phyloP scores from a whole-genome alignment of 2,888 invertebrate genomes.

The Agrypnus murinus region DNA sequence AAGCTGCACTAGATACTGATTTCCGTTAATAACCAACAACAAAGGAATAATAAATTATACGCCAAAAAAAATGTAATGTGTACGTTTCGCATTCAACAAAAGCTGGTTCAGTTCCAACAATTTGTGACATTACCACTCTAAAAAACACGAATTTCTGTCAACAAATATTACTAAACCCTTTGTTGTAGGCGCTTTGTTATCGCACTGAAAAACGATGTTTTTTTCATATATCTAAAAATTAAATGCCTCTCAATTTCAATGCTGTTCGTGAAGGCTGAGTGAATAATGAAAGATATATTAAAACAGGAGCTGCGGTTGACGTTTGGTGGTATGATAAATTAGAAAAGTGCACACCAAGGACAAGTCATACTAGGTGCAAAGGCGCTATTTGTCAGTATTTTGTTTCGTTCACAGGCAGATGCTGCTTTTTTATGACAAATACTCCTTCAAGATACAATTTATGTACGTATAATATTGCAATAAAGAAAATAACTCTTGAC shows the following conservation, averaged over 20 bases:
- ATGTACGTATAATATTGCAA: conserved; percentile 32
- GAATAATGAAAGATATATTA: conserved; percentile 42
- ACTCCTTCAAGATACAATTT: conserved; percentile 14
- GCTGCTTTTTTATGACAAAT: conserved; percentile 32
- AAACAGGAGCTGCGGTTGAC: conserved; percentile 38
- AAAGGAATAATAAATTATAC: conserved; percentile 13
- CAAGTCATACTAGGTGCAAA: conserved; percentile 36
- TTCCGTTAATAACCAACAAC: neutral
- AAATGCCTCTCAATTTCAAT: conserved; percentile 27
- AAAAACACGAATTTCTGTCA: conserved; percentile 12
- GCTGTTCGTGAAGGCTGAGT: conserved; percentile 27
- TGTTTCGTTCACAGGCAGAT: conserved; percentile 34
- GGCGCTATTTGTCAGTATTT: conserved; percentile 36
- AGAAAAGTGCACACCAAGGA: conserved; percentile 27
- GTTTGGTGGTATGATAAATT: conserved; percentile 34
- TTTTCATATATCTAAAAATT: conserved; percentile 18
- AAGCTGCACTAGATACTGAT: neutral
- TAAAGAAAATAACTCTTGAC: conserved; percentile 28
- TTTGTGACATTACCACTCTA: neutral
- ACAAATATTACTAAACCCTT: conserved; percentile 13
- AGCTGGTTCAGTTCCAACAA: conserved; percentile 12
- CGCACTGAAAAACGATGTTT: conserved; percentile 25
- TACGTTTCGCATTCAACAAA: conserved; percentile 11
- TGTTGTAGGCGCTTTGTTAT: conserved; percentile 23
- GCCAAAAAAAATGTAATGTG: neutral